Conservation (phyloP, 2,888 invertebrate genomes). For the Pseudoips prasinana region DNA sequence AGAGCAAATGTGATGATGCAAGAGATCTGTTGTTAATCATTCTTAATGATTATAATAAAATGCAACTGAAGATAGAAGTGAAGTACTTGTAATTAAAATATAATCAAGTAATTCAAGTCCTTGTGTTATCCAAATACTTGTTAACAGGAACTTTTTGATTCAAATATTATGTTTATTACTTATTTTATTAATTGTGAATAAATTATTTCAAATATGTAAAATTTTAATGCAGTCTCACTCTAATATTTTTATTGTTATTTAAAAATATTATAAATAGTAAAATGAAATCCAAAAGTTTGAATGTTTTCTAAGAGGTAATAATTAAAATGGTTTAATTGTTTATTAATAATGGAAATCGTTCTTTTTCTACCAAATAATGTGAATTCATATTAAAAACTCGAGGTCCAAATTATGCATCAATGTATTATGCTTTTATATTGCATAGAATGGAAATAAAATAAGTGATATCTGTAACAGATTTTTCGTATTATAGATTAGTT, state of each 20-base stretch:
- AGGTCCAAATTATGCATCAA: conserved; percentile 26
- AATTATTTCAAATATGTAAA: conserved; percentile 17
- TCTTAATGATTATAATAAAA: conserved; percentile 64
- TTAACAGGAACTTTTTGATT: conserved; percentile 40
- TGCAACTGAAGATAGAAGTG: conserved; percentile 59
- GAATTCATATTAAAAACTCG: conserved; percentile 15
- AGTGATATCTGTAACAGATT: conserved; percentile 9
- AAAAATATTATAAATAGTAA: conserved; percentile 4
- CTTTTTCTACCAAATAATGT: conserved; percentile 5
- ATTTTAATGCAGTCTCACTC: conserved; percentile 25
- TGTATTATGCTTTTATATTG: conserved; percentile 26
- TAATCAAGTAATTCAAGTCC: conserved; percentile 23
- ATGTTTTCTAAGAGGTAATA: conserved; percentile 5
- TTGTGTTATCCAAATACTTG: conserved; percentile 31
- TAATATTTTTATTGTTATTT: conserved; percentile 7
- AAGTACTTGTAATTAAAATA: conserved; percentile 20
- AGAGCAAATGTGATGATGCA: conserved; percentile 68
- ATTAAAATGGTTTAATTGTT: conserved; percentile 3
- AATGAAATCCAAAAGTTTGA: background rate
- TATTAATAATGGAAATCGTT: conserved; percentile 4
- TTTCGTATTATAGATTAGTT: conserved; percentile 28
- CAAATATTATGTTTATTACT: conserved; percentile 24
- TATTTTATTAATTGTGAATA: conserved; percentile 25
- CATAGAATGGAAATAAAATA: conserved; percentile 12
- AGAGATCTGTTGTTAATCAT: conserved; percentile 69